Conservation (phyloP, 2,888 invertebrate species). For the Creontiades dilutus region DNA sequence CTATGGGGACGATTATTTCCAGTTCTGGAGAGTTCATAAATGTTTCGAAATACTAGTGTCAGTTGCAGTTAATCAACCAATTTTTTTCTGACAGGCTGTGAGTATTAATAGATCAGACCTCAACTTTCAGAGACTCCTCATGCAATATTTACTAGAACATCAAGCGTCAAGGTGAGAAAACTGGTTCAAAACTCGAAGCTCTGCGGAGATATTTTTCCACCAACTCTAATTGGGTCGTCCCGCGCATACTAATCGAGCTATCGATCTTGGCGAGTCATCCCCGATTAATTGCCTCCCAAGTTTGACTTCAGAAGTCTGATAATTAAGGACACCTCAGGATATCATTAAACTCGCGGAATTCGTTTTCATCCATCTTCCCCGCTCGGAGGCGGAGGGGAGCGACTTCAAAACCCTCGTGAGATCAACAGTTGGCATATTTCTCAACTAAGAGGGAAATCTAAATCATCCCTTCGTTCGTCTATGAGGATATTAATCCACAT, state of each 20-base stretch:
- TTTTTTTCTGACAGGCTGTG: too few species aligned
- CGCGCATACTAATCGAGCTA: constrained; percentile 57
- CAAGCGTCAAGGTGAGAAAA: constrained; percentile 1
- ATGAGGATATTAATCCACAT: too few species aligned
- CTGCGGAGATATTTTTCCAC: constrained; percentile 51
- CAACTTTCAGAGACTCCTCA: neutral
- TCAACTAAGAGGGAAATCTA: neutral
- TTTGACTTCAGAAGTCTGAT: constrained; percentile 59
- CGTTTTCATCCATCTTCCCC: constrained; percentile 15
- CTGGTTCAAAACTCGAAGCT: neutral
- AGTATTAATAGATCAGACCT: too few species aligned
- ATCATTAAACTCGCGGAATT: constrained; percentile 62
- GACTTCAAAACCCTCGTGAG: constrained; percentile 2
- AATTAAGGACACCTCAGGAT: constrained; percentile 62
- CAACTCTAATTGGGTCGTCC: constrained; percentile 60
- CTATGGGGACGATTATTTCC: too few species aligned
- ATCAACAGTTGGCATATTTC: constrained; percentile 53
- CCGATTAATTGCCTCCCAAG: constrained; percentile 63
- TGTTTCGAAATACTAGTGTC: too few species aligned
- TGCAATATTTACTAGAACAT: neutral
- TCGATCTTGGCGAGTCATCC: constrained; percentile 52
- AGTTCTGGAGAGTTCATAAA: too few species aligned
- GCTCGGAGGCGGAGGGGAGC: neutral
- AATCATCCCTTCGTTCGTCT: neutral
- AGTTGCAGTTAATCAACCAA: too few species aligned